phyloP scores from a whole-genome alignment of 1,140 invertebrate genomes.

The Globodera rostochiensis region DNA sequence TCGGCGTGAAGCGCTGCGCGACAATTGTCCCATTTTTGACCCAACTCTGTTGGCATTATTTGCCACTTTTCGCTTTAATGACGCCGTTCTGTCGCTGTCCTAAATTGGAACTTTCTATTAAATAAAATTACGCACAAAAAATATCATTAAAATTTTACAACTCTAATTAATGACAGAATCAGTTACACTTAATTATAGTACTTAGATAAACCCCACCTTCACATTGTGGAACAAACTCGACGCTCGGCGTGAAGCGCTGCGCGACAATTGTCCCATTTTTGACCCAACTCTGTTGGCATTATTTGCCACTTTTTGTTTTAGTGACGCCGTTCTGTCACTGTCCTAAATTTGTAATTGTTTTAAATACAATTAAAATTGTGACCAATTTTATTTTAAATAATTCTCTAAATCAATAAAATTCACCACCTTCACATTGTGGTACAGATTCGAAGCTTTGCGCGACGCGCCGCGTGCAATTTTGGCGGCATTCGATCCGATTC shows the following conservation, averaged over 20 bases:
- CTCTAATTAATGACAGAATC: too few species aligned
- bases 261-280: neutral
- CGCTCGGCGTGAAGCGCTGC: neutral
- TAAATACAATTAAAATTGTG: too few species aligned
- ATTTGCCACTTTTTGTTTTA: neutral
- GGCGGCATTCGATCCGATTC: too few species aligned
- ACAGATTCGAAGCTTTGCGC: too few species aligned
- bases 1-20: neutral
- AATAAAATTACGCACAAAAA: neutral
- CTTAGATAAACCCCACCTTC: too few species aligned
- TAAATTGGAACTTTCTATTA: neutral
- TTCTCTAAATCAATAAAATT: too few species aligned
- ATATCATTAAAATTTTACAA: too few species aligned
- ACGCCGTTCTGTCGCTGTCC: slow-evolving; percentile 1
- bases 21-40: neutral
- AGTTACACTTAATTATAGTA: too few species aligned
- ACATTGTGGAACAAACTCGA: too few species aligned
- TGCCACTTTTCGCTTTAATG: neutral
- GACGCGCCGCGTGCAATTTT: too few species aligned
- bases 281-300: neutral
- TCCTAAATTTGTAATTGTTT: neutral
- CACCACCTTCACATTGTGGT: too few species aligned
- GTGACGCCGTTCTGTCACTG: neutral
- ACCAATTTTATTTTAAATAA: too few species aligned
- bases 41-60: neutral